Base-by-base conservation (phyloP, 2,888 invertebrate species). In the Phragmatobia fuliginosa region DNA sequence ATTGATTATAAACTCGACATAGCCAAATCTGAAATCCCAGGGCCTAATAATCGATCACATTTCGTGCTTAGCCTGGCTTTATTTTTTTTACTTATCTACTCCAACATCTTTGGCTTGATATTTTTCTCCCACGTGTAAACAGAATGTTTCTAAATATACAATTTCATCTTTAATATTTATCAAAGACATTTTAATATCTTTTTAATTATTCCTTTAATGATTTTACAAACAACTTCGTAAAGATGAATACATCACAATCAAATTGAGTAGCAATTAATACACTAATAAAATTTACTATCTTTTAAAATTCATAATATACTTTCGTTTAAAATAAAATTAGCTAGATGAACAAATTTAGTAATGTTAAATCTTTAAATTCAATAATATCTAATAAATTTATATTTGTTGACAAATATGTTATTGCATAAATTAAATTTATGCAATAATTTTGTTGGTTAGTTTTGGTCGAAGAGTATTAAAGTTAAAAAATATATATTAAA, bases 121-220 rank as follows among this genome's bases (percentile, higher is more conserved):
- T 52, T 33, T 45, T 36, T 64, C 64, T 52, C 64, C 52, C 52
- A 64, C 52, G 11, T 56, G 33, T 56, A 36, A 18, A 64, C 64
- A 64, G 64, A 49, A 64, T 64, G 64, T 64, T 64, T 64, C 63
- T 63, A 63, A 62, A 62, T 62, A 41, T 41, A 31, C 38, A 41
- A 28, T 28, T 28, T 28, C 4, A n/a, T 16, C 11, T 14, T 61
- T 36, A 36, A 28, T 62, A 14, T 38, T 7, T 8, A 11, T 25
- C 28, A 28, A 62, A 25, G 41, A 21, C 41, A 62, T 41, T 28
- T 31, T 28, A 21, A 28, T 25, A 28, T 56, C 11, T 56, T 56
- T 52, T 2, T 10, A 52, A 10, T n/a, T 52, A 52, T n/a, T 52
- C 21, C 4, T 52, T 52, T 45, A 21, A 45, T 2, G 2, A 10